Evolutionary conservation across 2,797 vertebrate species (phyloP).

Genomic region (Botia kubotai): DNA sequence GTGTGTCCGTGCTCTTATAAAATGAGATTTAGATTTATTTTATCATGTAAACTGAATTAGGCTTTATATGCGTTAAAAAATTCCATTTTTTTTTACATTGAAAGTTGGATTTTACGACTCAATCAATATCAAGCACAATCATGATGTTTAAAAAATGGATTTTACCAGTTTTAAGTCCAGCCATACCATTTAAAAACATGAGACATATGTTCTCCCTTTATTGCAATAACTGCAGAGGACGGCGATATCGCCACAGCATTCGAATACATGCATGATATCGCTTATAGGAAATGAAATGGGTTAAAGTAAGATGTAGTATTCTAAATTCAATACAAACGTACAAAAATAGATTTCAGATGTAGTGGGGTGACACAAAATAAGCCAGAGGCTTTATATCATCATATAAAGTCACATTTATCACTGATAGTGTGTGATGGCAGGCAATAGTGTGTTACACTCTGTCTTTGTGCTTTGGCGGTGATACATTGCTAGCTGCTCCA

Average conservation of each 20-base stretch:
- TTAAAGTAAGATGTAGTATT: background rate
- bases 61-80: too few species aligned
- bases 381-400: background rate
- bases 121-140: too few species aligned
- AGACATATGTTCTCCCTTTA: background rate
- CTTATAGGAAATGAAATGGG: background rate
- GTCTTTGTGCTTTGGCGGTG: constrained; percentile 1
- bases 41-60: background rate
- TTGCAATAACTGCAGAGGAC: background rate
- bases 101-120: background rate
- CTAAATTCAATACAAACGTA: background rate
- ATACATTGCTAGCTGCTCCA: constrained; percentile 1
- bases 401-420: constrained; percentile 24
- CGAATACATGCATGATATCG: background rate
- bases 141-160: too few species aligned
- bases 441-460: background rate
- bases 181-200: too few species aligned
- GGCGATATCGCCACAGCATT: background rate
- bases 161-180: too few species aligned
- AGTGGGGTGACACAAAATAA: background rate
- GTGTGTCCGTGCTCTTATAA: too few species aligned
- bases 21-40: background rate
- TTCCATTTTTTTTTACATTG: background rate
- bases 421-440: background rate
- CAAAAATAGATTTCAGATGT: constrained; percentile 17